Evolutionary conservation across 2,113 vertebrate genomes (phyloP), one percentile per base, ranked within the genome.

Genomic region (Oceanodroma tethys): DNA sequence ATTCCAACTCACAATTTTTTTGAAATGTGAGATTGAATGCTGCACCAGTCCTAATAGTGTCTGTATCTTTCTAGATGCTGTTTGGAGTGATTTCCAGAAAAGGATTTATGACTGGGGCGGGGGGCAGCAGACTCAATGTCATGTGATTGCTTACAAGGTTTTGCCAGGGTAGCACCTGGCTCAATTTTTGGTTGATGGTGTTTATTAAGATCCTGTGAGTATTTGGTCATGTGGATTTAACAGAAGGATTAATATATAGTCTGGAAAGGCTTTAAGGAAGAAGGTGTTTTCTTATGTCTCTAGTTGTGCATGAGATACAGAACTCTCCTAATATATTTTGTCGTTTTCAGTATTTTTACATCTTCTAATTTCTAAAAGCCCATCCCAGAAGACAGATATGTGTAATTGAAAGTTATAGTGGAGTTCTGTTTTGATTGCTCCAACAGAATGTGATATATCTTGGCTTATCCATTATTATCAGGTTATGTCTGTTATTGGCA

Each of bases 101-200:
- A 55, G 4, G 13, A 59, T 75, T 79, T 72, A 59, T 72, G 22
- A 4, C 13, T 36, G 38, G 32, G n/a, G 5, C 0, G 0, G 3
- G 26, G 22, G 13, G 30, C 2, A 7, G 48, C 29, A 45, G 55
- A 50, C 30, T n/a, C 14, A 38, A 16, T 53, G 65, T 19, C 38
- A 9, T 32, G 9, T 21, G 32, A 25, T 68, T 81, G 42, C 43
- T 81, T 62, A 36, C 1, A 2, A 71, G 20, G 47, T 50, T 90
- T 74, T 87, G 15, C 23, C 32, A 42, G 29, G 29, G 16, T 45
- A 12, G 26, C 58, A 73, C 17, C 14, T 43, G 25, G 34, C 8
- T 78, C 27, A 27, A 3, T 73, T 73, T 88, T 73, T 62, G 10
- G 26, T 68, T 70, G 32, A 50, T 79, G 36, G 10, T 36, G 17